phyloP scores from a whole-genome alignment of 92 coral and sea anemone genomes.

The Phenganax stokvisi region DNA sequence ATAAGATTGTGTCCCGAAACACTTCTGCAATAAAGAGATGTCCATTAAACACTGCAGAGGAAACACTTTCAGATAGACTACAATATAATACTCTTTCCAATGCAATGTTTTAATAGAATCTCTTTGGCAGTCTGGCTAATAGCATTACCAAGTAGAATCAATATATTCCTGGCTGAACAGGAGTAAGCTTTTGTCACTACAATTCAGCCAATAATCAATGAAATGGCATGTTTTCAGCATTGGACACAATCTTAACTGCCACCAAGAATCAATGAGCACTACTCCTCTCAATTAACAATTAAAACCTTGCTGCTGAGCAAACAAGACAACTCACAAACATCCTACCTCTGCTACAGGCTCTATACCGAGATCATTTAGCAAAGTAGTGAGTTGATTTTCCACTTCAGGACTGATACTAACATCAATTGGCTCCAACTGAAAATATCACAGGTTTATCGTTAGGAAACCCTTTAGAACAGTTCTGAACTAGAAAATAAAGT shows the following conservation, averaged over 20 bases:
- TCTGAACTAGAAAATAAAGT: background rate
- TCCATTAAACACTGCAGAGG: constrained; percentile 37
- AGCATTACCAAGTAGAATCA: too few relatives aligned
- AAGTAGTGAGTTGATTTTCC: constrained; percentile 63
- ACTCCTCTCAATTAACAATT: background rate
- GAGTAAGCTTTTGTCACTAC: background rate
- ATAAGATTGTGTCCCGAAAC: constrained; percentile 31
- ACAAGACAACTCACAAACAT: too few relatives aligned
- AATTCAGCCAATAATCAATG: constrained; percentile 3
- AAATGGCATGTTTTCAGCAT: background rate
- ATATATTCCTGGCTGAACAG: background rate
- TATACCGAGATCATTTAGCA: constrained; percentile 74
- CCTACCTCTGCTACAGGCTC: constrained; percentile 83
- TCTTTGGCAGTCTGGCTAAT: background rate
- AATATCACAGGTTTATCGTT: background rate
- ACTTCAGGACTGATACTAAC: constrained; percentile 85
- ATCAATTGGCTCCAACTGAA: constrained; percentile 83
- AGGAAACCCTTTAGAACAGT: background rate
- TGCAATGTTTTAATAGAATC: constrained; percentile 35
- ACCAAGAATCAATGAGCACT: constrained; percentile 4
- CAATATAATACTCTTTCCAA: background rate
- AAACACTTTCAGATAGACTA: background rate
- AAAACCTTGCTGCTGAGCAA: background rate
- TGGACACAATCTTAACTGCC: constrained; percentile 31
- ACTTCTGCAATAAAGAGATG: constrained; percentile 36